Base-by-base conservation (phyloP, 2,113 vertebrate species). In the Ceyx cyanopectus region DNA sequence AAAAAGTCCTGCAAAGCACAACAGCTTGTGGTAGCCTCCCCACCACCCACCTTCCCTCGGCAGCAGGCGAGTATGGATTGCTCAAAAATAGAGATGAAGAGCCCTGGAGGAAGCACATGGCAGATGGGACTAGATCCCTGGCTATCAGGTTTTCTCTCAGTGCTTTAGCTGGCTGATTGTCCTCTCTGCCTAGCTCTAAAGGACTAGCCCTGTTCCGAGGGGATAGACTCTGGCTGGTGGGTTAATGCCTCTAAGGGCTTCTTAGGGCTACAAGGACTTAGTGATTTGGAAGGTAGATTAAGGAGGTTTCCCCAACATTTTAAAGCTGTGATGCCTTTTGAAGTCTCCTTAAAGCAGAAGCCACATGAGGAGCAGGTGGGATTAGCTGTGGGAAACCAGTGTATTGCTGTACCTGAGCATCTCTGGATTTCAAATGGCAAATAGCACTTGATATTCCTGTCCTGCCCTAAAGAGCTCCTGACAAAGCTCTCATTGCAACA, bases 61-160 rank as follows among this genome's bases (percentile, higher is more conserved):
- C 46, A 21, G 66, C 84, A 85, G 90, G 83, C 50, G 15, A 68
- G 84, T 8, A 9, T 14, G 91, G 77, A 56, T 61, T 0, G 2
- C 60, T 69, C 86, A 89, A 84, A 95, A 94, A 94, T 93, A 94
- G 93, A 93, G 84, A 21, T 34, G 66, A 48, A 81, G 91, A 84
- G 69, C 27, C 92, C 86, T 7, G 1, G 65, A 77, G 82, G 89
- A 77, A 92, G 82, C 85, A 50, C 18, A 79, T 80, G 79, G 92
- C 75, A 82, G 89, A 57, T 89, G 91, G 85, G 85, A 67, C 37
- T 10, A 16, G 62, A 51, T 54, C 73, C 68, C 56, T 2, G 60
- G 83, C 92, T 84, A n/a, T 60, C 50, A 2, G 60, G 60, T 58
- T 79, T 67, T 24, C 73, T 76, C 41, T 12, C 73, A 21, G 62